Evolutionary conservation across 92 coral and sea anemone species (phyloP), one percentile per base, ranked within the genome.

Genomic region (Zoanthus sociatus): DNA sequence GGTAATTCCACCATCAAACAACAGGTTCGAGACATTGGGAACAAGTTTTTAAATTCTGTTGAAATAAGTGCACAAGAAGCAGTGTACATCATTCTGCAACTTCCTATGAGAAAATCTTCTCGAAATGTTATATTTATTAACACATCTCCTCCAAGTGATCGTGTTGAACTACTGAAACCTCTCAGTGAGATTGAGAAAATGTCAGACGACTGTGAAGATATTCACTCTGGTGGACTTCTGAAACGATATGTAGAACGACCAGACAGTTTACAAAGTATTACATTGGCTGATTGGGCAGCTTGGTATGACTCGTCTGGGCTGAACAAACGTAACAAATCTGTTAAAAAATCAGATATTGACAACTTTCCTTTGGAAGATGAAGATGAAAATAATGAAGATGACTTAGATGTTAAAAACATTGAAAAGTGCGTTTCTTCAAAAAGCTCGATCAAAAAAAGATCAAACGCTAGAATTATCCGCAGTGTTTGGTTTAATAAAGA

Each of bases 41-140:
- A 84, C 14, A 87, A 74, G 54, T 87, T 90, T 90, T 58, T 87
- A 30, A 90, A 87, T 76, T 71, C 66, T 87, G 90, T 87, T 72
- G 90, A 90, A 87, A 87, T 90, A 37, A 81, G 84, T 73, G 88
- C 90, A 42, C 93, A 90, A 82, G 90, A 90, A 83, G 90, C 93
- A 78, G 93, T 86, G 30, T 86, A 90, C 73, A 78, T 90, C 18
- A 79, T 69, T 37, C 86, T 90, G 55, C 90, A 90, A 77, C 68
- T 90, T 21, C 90, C 93, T 53, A 87, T 90, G 88, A 79, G 87
- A 33, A 81, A 82, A 76, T 82, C 88, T 31, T 90, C 90, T 45
- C 73, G 90, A n/a, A 47, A 90, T 37, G 93, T 90, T n/a, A 72
- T 90, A 56, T 90, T 90, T 67, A 90, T 90, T 17, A 86, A 90